These are phyloP conservation scores for Polypterus senegalus DNA, from an alignment of 2,113 vertebrate genomes.

Conservation along the genomic window DNA sequence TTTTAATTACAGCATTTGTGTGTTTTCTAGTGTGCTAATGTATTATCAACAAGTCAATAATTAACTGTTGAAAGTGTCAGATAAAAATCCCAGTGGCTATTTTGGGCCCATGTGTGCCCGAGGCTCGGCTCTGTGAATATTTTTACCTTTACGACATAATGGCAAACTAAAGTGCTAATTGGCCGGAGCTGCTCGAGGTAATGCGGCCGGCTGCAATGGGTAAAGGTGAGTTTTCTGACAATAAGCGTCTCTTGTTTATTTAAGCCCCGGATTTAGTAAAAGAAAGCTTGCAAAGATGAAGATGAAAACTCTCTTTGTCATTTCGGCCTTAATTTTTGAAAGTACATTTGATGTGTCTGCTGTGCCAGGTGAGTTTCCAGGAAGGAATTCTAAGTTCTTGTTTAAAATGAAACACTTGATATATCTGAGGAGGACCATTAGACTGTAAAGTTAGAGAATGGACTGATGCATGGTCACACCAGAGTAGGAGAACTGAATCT, in stretches of 20 bases:
- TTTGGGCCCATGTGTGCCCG: no score
- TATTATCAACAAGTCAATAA: no score
- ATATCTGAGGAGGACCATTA: no score
- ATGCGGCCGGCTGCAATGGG: not conserved
- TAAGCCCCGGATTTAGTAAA: not conserved
- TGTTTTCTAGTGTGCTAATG: no score
- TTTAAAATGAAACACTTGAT: no score
- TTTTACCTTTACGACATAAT: constrained; percentile 7
- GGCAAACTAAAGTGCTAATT: constrained; percentile 12
- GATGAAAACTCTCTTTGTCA: constrained; percentile 8
- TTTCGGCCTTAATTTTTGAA: constrained; percentile 12
- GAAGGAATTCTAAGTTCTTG: not conserved
- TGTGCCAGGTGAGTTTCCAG: constrained; percentile 19
- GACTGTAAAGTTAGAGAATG: not conserved
- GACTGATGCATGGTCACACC: not conserved
- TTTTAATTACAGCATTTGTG: no score
- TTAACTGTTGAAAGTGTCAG: no score
- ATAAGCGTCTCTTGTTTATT: not conserved
- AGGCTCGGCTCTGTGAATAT: constrained; percentile 4
- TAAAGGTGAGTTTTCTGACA: constrained; percentile 5
- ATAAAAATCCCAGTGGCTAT: no score
- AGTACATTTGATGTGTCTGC: constrained; percentile 4
- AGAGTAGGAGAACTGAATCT: not conserved
- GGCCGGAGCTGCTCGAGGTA: constrained; percentile 4
- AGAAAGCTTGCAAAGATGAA: constrained; percentile 6